Base-by-base conservation (phyloP, 2,888 invertebrate genomes). In the Phania funesta region DNA sequence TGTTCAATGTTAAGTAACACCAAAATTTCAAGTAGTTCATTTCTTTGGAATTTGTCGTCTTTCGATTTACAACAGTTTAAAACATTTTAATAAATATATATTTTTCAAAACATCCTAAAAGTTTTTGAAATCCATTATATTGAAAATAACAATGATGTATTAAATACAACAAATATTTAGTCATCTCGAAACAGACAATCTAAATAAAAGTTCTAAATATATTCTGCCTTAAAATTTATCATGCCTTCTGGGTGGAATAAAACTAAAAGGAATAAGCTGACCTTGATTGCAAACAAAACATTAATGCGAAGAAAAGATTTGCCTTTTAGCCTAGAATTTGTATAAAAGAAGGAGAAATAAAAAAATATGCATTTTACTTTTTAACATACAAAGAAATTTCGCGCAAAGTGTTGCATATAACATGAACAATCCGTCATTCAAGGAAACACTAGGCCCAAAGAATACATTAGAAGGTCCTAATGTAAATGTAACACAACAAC, bases 391-490 rank as follows among this genome's bases (percentile, higher is more conserved):
- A 68, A 75, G 22, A 52, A 76, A 38, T 35, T 67, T 48, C 8
- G 67, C 35, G 65, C 56, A 35, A 48, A 65, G 26, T 46, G 44
- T 38, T 32, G 41, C 60, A 52, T 41, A 7, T 46, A 52, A 41
- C 20, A 56, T 32, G 50, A 67, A 38, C 58, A n/a, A 32, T 48
- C 52, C 60, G 58, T 22, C 52, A 44, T 64, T 68, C 38, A 56
- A 65, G 50, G 58, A 79, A 65, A 73, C 38, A 60, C 60, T 60
- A 4, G 56, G 67, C 44, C 64, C 20, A 46, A 54, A 20, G 20
- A 65, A 46, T 29, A 52, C 54, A 76, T 65, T 32, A 64, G 26
- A 44, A 68, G 73, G 77, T 74, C 68, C 74, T 81, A 74, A 16
- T 16, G 52, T 6, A 46, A 18, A 11, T 54, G 16, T 41, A 52